Conservation (phyloP, 2,113 vertebrate genomes). For the Hippoglossus stenolepis region DNA sequence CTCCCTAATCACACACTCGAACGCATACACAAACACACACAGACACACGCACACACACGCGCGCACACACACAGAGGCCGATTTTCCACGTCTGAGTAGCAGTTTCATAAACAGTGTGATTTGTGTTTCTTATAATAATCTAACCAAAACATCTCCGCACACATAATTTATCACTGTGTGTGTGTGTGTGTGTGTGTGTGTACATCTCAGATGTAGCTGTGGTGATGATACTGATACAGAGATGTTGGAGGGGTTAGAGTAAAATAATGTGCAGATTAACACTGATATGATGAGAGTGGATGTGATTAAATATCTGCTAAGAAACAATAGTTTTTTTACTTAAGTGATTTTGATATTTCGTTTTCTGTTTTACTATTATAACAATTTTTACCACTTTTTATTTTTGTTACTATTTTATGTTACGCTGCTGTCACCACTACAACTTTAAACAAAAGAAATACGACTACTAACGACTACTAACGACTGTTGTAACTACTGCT, state of each 20-base stretch:
- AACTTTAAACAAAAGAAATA: too few species aligned
- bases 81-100: slow-evolving; percentile 51
- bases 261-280: slow-evolving; percentile 23
- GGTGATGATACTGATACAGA: background rate
- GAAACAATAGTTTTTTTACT: background rate
- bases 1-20: slow-evolving; percentile 27
- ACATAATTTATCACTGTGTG: slow-evolving; percentile 30
- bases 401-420: too few species aligned
- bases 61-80: background rate
- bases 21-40: background rate
- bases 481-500: background rate
- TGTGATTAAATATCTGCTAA: background rate
- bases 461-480: too few species aligned
- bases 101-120: slow-evolving; percentile 60
- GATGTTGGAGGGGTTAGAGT: slow-evolving; percentile 21
- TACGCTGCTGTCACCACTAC: too few species aligned
- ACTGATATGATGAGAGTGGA: too few species aligned
- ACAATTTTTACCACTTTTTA: too few species aligned
- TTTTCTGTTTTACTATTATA: background rate
- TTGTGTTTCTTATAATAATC: slow-evolving; percentile 68
- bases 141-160: slow-evolving; percentile 59
- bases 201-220: background rate
- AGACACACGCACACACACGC: background rate
- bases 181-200: too few species aligned
- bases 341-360: background rate